A percentile compares a stretch with the other conserved stretches of the same genome.
Evolutionary conservation across 2,797 vertebrate species (phyloP).

Genomic region (Erithacus rubecula): DNA sequence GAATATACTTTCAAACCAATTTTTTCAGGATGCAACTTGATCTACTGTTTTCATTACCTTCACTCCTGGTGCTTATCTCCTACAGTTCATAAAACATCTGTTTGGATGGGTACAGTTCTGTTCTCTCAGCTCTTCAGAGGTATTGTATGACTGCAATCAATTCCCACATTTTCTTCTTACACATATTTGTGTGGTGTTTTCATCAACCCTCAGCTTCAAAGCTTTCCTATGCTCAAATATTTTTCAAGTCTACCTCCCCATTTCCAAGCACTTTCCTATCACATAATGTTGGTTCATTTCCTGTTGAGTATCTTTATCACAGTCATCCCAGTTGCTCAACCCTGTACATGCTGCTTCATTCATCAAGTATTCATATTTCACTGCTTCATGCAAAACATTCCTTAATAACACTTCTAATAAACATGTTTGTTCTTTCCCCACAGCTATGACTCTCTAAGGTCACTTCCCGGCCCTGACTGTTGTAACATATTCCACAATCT

Average conservation of each 20-base stretch:
- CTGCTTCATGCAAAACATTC: background rate
- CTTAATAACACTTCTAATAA: background rate
- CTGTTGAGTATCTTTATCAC: background rate
- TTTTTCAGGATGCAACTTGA: background rate
- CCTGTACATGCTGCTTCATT: background rate
- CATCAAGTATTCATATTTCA: background rate
- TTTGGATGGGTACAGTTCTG: background rate
- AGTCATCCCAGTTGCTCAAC: background rate
- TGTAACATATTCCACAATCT: background rate
- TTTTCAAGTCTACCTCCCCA: background rate
- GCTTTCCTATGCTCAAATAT: background rate
- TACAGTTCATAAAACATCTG: background rate
- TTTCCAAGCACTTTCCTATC: background rate
- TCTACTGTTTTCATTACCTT: background rate
- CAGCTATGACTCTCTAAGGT: background rate
- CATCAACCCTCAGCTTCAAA: background rate
- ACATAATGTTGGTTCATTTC: slow-evolving; percentile 4
- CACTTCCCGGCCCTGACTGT: background rate
- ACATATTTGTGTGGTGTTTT: background rate
- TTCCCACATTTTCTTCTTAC: background rate
- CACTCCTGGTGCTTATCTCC: background rate
- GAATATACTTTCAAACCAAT: background rate
- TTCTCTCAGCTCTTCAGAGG: background rate
- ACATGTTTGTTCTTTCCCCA: background rate
- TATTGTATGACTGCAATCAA: background rate